Base-by-base conservation (phyloP, 2,797 vertebrate genomes). In the Aphelocoma californica region DNA sequence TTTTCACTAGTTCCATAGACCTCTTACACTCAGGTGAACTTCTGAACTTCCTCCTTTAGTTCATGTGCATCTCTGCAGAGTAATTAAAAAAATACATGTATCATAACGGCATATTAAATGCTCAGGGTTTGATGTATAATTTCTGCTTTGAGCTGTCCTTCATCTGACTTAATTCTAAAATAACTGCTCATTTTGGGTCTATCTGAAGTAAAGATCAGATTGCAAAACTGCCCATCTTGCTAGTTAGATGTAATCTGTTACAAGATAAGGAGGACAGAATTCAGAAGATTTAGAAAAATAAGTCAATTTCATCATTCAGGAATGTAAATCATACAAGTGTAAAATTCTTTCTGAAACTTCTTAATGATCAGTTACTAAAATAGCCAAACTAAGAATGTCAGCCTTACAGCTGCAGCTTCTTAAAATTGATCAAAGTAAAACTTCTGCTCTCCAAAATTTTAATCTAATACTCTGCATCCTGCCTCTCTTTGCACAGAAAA, bases 331-430 rank as follows among this genome's bases (percentile, higher is more conserved):
- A 82, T 38, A 82, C 40, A 85, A 64, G 36, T 77, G 42, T 66
- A 62, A 95, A 70, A 90, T 58, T 81, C 56, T 70, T 81, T 94
- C 88, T 93, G 78, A 89, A 95, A 80, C 64, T 94, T 77, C 74
- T 87, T 93, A 89, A 95, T 80, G 74, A 95, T 87, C 78, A 40
- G 81, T 95, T 94, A 85, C 94, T 64, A 93, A 96, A 97, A 94
- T 73, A 94, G 38, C 7, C 25, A 67, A 38, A 87, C 81, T 78
- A 86, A 93, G 92, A 93, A 88, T 94, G 73, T 58, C 78, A 94
- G 62, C 25, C 34, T 50, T 94, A 92, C 88, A 95, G 92, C 94
- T 97, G 95, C 88, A 95, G 10, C 51, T 92, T 94, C 80, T 81
- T 69, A 86, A 90, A 95, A 94, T 3, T 85, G 56, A 92, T 79